A percentile compares a stretch with the other conserved stretches of the same genome.
Conservation (phyloP, 2,797 vertebrate species). For the Spondyliosoma cantharus region DNA sequence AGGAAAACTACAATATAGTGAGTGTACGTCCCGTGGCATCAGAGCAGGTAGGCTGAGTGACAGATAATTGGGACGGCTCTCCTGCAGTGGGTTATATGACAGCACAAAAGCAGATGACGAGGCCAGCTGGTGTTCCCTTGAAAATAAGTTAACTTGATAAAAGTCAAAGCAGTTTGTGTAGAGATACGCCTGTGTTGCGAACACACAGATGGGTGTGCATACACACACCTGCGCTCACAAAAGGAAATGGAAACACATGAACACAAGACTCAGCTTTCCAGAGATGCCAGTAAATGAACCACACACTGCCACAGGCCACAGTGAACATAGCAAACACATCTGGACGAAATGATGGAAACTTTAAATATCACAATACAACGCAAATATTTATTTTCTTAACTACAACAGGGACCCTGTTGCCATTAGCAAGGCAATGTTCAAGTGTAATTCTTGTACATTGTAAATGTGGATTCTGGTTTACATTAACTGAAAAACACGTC, state of each 20-base stretch:
- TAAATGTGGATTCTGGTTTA: not conserved
- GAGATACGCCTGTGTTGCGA: slow-evolving; percentile 5
- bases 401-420: not conserved
- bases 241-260: slow-evolving; percentile 37
- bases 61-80: slow-evolving; percentile 60
- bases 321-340: slow-evolving; percentile 31
- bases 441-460: not conserved
- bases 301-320: slow-evolving; percentile 7
- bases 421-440: not conserved
- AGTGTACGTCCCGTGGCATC: slow-evolving; percentile 42
- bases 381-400: not conserved
- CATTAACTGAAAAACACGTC: not conserved
- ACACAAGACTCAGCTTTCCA: slow-evolving; percentile 14
- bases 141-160: slow-evolving; percentile 64
- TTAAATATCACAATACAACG: too few species aligned
- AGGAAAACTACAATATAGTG: slow-evolving; percentile 53
- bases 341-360: not conserved
- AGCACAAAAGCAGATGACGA: slow-evolving; percentile 55
- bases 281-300: slow-evolving; percentile 37
- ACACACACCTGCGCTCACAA: not conserved
- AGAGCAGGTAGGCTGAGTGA: slow-evolving; percentile 62
- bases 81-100: slow-evolving; percentile 45
- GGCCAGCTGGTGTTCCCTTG: slow-evolving; percentile 62
- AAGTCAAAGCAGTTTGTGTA: slow-evolving; percentile 54
- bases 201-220: slow-evolving; percentile 29